Evolutionary conservation across 2,888 invertebrate species (phyloP), one percentile per base, ranked within the genome.

Genomic region (Yponomeuta evonymella): DNA sequence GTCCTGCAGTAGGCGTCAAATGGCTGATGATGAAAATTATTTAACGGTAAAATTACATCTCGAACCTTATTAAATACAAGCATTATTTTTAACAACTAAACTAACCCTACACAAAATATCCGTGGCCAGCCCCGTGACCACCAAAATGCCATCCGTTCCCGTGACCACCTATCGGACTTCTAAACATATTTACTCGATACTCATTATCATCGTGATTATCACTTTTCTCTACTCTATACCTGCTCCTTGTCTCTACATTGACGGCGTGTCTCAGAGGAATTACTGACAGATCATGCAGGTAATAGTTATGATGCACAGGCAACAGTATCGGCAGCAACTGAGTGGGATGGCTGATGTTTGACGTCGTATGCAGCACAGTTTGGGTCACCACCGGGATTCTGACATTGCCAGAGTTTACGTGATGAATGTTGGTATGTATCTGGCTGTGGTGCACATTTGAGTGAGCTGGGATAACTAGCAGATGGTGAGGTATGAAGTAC

Each of bases 121-220:
- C 72, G 36, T 72, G 72, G 29, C 72, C 72, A 62, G 72, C 70
- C 9, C 72, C 72, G 51, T 72, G 72, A 2, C 72, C 72, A 6
- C 72, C 72, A 15, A 70, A 72, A 3, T 33, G 30, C 2, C 70
- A 29, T 8, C 72, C 72, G 6, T 30, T 63, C 3, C 72, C 72
- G 33, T 65, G 70, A 10, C 72, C 72, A 11, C 72, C 72, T 23
- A 70, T 1, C 15, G 51, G 51, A 51, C 51, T 51, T 12, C 51
- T 51, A 15, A 15, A 51, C 12, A 15, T 2, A 15, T 15, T 51
- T 1, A 51, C 11, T 15, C 12, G 11, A 51, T 51, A 51, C 15
- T 51, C 51, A 51, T 4, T 15, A 12, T 51, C 5, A 15, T 51
- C 51, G 4, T 51, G 4, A 15, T 6, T 15, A 51, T 51, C 15